Evolutionary conservation across 1,140 invertebrate genomes (phyloP).

Genomic region (Frieseomelitta varia): DNA sequence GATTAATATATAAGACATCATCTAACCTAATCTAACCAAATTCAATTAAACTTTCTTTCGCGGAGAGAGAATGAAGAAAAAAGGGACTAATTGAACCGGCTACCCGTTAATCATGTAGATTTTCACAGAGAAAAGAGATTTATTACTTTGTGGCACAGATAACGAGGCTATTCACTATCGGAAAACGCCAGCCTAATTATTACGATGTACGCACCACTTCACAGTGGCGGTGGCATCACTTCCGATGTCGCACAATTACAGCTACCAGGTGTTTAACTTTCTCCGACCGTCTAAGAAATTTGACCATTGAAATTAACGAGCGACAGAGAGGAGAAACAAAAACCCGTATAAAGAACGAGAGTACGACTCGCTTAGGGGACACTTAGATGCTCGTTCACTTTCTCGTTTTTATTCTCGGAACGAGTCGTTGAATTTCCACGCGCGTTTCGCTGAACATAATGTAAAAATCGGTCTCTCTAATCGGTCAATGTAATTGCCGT

Average conservation of each 20-base stretch:
- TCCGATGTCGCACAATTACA: neutral
- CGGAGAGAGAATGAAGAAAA: neutral
- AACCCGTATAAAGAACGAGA: neutral
- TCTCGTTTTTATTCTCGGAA: neutral
- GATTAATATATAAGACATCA: neutral
- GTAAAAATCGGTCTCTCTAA: neutral
- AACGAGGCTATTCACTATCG: neutral
- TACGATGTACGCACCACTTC: neutral
- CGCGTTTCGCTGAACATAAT: no score
- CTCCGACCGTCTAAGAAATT: neutral
- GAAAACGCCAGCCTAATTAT: conserved; percentile 2
- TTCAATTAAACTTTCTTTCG: neutral
- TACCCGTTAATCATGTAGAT: neutral
- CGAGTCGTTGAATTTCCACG: neutral
- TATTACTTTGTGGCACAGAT: neutral
- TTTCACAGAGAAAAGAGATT: neutral
- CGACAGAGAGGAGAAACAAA: neutral
- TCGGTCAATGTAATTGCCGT: neutral
- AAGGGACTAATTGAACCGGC: neutral
- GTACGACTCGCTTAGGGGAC: neutral
- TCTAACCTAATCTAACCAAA: neutral
- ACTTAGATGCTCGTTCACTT: neutral
- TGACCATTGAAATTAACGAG: neutral
- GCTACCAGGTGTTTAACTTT: conserved; percentile 18
- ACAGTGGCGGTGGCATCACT: neutral